These are phyloP conservation scores for Macroramphosus scolopax DNA, from an alignment of 2,797 vertebrate genomes.

Conservation along the genomic window DNA sequence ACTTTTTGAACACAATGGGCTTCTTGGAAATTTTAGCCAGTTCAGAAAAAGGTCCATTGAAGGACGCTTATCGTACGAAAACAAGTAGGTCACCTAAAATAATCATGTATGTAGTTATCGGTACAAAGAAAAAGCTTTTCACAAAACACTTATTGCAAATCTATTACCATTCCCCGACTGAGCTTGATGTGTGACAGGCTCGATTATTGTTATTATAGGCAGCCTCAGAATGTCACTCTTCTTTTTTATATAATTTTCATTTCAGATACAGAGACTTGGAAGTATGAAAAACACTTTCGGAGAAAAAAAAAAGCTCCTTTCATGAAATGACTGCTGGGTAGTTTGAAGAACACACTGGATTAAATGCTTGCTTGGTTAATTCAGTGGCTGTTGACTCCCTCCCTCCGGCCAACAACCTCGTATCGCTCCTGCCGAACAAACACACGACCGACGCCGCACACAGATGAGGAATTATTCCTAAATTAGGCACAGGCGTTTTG, in stretches of 20 bases:
- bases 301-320: constrained; percentile 1
- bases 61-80: too few species aligned
- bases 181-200: not conserved
- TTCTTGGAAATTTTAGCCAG: too few species aligned
- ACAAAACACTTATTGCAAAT: too few species aligned
- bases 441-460: not conserved
- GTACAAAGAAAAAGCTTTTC: too few species aligned
- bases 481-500: constrained; percentile 24
- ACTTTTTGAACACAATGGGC: too few species aligned
- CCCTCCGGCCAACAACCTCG: not conserved
- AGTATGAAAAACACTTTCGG: not conserved
- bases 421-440: constrained; percentile 13
- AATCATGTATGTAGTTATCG: too few species aligned
- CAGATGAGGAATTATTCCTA: constrained; percentile 7
- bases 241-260: not conserved
- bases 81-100: too few species aligned
- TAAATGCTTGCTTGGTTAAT: constrained; percentile 7
- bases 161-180: too few species aligned
- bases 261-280: not conserved
- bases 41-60: too few species aligned
- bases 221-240: too few species aligned
- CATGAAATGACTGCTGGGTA: constrained; percentile 1
- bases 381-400: not conserved
- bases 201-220: too few species aligned
- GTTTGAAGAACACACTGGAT: not conserved